These are phyloP conservation scores for Drosophila novamexicana DNA, from an alignment of 1,140 invertebrate genomes.

Conservation along the genomic window DNA sequence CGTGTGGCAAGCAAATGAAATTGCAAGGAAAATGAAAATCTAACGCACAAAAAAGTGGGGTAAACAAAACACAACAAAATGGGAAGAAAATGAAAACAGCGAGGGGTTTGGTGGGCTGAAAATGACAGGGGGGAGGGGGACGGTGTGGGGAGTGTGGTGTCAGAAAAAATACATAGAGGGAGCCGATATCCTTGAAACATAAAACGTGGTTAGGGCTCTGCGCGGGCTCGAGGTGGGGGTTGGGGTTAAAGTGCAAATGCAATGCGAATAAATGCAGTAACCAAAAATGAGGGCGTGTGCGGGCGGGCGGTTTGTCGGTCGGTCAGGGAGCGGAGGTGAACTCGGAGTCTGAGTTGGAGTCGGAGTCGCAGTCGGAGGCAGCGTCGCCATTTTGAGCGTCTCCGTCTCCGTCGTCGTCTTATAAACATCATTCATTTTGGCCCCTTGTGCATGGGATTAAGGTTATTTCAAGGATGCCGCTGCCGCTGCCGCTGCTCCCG, in stretches of 20 bases:
- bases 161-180: slow-evolving; percentile 6
- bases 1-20: slow-evolving; percentile 79
- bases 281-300: slow-evolving; percentile 18
- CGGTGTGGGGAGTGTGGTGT: background rate
- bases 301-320: background rate
- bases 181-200: slow-evolving; percentile 77
- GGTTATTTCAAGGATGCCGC: slow-evolving; percentile 83
- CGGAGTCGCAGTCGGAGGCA: background rate
- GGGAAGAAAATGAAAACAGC: background rate
- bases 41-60: slow-evolving; percentile 74
- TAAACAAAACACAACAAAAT: slow-evolving; percentile 54
- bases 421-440: slow-evolving; percentile 80
- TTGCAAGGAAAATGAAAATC: slow-evolving; percentile 82
- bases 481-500: slow-evolving; percentile 27
- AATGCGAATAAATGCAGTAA: slow-evolving; percentile 53
- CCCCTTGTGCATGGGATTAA: slow-evolving; percentile 80
- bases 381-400: slow-evolving; percentile 15
- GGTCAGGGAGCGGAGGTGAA: background rate
- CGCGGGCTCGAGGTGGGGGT: background rate
- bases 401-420: slow-evolving; percentile 30
- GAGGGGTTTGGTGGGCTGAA: background rate
- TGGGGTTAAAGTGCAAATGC: slow-evolving; percentile 1
- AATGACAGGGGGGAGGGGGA: background rate
- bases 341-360: background rate
- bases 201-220: slow-evolving; percentile 36